Base-by-base conservation (phyloP, 2,113 vertebrate genomes). In the Cyprinus carpio region DNA sequence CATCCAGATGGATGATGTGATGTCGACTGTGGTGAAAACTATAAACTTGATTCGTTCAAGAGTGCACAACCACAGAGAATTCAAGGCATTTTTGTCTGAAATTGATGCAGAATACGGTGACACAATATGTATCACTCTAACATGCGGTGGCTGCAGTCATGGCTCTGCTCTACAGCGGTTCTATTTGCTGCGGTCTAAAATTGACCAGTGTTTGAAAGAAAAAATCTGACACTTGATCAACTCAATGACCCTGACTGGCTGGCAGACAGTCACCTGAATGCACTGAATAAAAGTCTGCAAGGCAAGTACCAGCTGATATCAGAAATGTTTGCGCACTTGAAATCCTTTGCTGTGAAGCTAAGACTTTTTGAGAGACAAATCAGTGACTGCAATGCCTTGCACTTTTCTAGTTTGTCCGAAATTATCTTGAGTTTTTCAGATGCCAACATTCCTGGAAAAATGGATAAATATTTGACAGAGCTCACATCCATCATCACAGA, bases 81-180 rank as follows among this genome's bases (percentile, higher is more conserved):
- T 81, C 27, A 16, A 9, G 9, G 71, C 77, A 29, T 87, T 87
- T 16, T 6, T 86, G 6, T 76, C 43, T 87, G 78, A 82, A 8
- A 11, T 85, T 1, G 20, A 85, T 81, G 85, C 75, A 40, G 82
- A 88, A 85, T 87, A 87, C 6, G 78, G 82, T 6, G 82, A 85
- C 9, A 4, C 86, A 46, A 18, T 88, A 9, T n/a, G n/a, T 80
- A 86, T 18, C 84, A 79, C 12, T 83, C 65, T 20, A 46, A 87
- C 10, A 56, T 87, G 25, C 18, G 64, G 34, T 87, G 83, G 83
- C 83, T 87, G 1, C n/a, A 83, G 49, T 51, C 49, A 51, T 11
- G 4, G 13, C 49, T 51, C 49, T 15, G 49, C 13, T 51, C 49
- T 51, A 15, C 49, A 60, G 25, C 25, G 23, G 49, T 78, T 87